These are phyloP conservation scores for Drosophila kambysellisi DNA, from an alignment of 2,888 invertebrate genomes.

Conservation along the genomic window DNA sequence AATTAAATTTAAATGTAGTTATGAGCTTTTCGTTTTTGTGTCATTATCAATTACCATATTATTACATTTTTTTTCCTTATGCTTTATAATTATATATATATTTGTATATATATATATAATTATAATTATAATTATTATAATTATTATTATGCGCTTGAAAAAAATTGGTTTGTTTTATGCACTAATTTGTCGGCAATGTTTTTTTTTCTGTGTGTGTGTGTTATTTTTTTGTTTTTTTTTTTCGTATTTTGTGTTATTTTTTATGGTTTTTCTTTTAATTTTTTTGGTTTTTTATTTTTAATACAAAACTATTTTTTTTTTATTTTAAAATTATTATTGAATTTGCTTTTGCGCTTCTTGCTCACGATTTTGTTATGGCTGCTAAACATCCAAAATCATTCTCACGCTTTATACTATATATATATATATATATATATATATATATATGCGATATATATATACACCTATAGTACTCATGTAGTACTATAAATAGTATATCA, in stretches of 20 bases:
- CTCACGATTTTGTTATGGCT: constrained; percentile 35
- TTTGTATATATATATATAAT: constrained; percentile 15
- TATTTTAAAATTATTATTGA: constrained; percentile 77
- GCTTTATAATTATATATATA: constrained; percentile 12
- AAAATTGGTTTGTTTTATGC: constrained; percentile 60
- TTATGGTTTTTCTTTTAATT: constrained; percentile 27
- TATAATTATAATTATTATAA: constrained; percentile 48
- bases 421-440: constrained; percentile 24
- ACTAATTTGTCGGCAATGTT: constrained; percentile 72
- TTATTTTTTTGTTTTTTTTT: constrained; percentile 5
- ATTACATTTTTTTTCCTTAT: constrained; percentile 33
- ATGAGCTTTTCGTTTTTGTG: constrained; percentile 51
- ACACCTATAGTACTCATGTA: constrained; percentile 19
- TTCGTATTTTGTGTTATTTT: constrained; percentile 7
- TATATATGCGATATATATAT: constrained; percentile 26
- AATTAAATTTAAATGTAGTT: constrained; percentile 81
- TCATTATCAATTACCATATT: constrained; percentile 33
- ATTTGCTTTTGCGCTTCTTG: constrained; percentile 56
- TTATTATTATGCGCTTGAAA: constrained; percentile 73
- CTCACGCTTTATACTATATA: constrained; percentile 36
- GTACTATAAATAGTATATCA: constrained; percentile 35
- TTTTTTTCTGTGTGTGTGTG: constrained; percentile 18
- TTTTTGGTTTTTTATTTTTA: constrained; percentile 32
- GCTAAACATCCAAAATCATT: constrained; percentile 61
- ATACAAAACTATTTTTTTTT: constrained; percentile 71